A percentile compares a stretch with the other conserved stretches of the same genome.
phyloP scores from a whole-genome alignment of 1,140 invertebrate species.

The Oedothorax gibbosus region DNA sequence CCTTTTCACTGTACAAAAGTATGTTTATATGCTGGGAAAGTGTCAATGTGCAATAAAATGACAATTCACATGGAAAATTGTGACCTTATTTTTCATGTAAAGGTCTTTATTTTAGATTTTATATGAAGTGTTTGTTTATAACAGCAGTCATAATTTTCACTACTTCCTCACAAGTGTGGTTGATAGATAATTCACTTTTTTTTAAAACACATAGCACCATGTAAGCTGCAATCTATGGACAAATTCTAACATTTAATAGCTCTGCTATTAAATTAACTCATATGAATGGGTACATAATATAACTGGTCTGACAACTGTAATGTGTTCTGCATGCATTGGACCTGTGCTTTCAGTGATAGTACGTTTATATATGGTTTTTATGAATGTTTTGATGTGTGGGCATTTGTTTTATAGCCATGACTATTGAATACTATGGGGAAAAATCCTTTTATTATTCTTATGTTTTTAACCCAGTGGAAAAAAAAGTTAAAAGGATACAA shows the following conservation, averaged over 20 bases:
- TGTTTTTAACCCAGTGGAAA: slow-evolving; percentile 60
- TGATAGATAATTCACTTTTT: slow-evolving; percentile 44
- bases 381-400: slow-evolving; percentile 59
- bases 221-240: slow-evolving; percentile 35
- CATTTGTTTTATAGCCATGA: slow-evolving; percentile 60
- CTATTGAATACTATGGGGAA: slow-evolving; percentile 41
- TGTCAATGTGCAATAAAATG: slow-evolving; percentile 58
- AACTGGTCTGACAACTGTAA: slow-evolving; percentile 37
- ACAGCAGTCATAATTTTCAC: slow-evolving; percentile 33
- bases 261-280: slow-evolving; percentile 24
- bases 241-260: slow-evolving; percentile 13
- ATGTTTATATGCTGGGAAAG: slow-evolving; percentile 60
- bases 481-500: slow-evolving; percentile 32
- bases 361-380: slow-evolving; percentile 57
- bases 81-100: slow-evolving; percentile 57
- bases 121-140: slow-evolving; percentile 47
- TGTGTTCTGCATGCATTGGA: slow-evolving; percentile 28
- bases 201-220: slow-evolving; percentile 30
- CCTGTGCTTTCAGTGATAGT: slow-evolving; percentile 46
- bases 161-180: slow-evolving; percentile 36
- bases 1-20: slow-evolving; percentile 52
- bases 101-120: slow-evolving; percentile 60
- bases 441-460: slow-evolving; percentile 53
- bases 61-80: slow-evolving; percentile 43
- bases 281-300: slow-evolving; percentile 16